Evolutionary conservation across 2,113 vertebrate species (phyloP).

Genomic region (Pao palembangensis): DNA sequence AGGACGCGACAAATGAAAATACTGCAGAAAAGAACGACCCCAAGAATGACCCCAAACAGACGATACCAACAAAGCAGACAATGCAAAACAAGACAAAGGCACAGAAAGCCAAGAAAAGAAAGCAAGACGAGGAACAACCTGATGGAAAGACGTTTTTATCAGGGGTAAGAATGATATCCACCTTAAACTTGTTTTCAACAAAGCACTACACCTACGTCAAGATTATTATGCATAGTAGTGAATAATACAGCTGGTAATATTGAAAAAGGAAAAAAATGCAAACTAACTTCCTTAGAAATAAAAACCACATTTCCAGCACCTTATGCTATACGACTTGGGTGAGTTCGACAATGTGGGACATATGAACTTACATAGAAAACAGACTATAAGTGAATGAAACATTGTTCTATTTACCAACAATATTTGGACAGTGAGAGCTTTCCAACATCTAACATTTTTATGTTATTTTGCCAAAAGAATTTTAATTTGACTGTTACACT

Average conservation of each 20-base stretch:
- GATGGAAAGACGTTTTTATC: conserved; percentile 38
- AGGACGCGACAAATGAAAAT: conserved; percentile 17
- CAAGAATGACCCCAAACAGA: conserved; percentile 1
- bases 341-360: too few relatives aligned
- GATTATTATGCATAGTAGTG: too few relatives aligned
- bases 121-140: not conserved
- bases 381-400: too few relatives aligned
- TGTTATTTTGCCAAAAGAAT: not conserved
- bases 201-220: not conserved
- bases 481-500: not conserved
- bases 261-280: too few relatives aligned
- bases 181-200: not conserved
- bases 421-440: too few relatives aligned
- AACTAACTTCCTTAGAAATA: too few relatives aligned
- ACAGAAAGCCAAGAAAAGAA: conserved; percentile 22
- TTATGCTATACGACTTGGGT: too few relatives aligned
- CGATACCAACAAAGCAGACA: not conserved
- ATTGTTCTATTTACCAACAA: too few relatives aligned
- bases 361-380: too few relatives aligned
- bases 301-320: too few relatives aligned
- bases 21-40: conserved; percentile 8
- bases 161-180: conserved; percentile 45
- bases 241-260: too few relatives aligned
- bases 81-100: not conserved
- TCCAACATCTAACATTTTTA: too few relatives aligned